Evolutionary conservation across 2,797 vertebrate genomes (phyloP).

Genomic region (Atherinosoma microstoma): DNA sequence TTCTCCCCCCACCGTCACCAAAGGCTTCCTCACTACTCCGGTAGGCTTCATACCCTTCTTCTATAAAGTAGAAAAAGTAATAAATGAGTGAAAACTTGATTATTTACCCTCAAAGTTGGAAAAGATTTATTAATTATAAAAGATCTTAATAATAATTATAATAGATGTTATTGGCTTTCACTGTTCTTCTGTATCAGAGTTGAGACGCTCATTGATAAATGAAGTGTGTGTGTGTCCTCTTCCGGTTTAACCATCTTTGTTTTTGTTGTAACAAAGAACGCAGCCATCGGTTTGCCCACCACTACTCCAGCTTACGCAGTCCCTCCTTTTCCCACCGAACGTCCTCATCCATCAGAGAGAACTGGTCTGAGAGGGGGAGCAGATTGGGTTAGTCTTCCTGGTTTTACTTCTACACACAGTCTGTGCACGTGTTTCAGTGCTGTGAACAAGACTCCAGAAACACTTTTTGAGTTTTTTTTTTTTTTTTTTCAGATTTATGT

Average conservation of each 20-base stretch:
- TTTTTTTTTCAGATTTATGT: too few relatives aligned
- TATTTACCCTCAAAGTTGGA: background rate
- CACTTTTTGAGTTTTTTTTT: too few relatives aligned
- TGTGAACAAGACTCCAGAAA: too few relatives aligned
- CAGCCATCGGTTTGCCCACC: constrained; percentile 18
- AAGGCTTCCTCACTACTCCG: constrained; percentile 32
- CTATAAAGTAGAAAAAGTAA: too few relatives aligned
- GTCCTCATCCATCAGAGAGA: constrained; percentile 21
- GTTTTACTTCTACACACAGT: background rate
- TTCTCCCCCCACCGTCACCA: constrained; percentile 36
- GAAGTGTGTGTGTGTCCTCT: too few relatives aligned
- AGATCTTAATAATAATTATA: too few relatives aligned
- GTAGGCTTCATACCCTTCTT: constrained; percentile 12
- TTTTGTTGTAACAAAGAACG: constrained; percentile 29
- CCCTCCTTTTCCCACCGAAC: constrained; percentile 10
- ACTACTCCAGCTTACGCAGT: constrained; percentile 7
- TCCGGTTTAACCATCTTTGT: background rate
- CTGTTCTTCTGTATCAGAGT: too few relatives aligned
- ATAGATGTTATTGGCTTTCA: too few relatives aligned
- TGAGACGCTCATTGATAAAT: too few relatives aligned
- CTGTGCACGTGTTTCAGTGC: too few relatives aligned
- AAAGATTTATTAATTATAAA: too few relatives aligned
- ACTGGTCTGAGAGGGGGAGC: constrained; percentile 22
- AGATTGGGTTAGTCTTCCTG: constrained; percentile 35
- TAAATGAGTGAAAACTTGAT: too few relatives aligned